Percentiles rank a stretch among this genome's conserved stretches.
phyloP scores from a whole-genome alignment of 2,113 vertebrate species.

The Pterocles gutturalis region DNA sequence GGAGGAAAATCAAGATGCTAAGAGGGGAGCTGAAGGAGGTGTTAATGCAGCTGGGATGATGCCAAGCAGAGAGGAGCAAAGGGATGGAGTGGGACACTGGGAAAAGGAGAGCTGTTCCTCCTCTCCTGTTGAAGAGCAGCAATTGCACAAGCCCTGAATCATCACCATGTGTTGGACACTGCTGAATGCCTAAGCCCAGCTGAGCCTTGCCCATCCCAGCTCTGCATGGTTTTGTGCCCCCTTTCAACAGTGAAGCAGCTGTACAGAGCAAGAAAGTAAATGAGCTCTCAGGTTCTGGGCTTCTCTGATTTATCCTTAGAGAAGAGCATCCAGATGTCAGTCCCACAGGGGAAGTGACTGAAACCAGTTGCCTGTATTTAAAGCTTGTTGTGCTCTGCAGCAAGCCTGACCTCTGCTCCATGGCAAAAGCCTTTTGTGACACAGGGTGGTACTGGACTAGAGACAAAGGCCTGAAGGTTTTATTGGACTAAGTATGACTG shows the following conservation, averaged over 20 bases:
- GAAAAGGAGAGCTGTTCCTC: not conserved
- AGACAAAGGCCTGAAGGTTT: slow-evolving; percentile 20
- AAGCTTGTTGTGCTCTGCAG: not conserved
- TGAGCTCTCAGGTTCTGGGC: not conserved
- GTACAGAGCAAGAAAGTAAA: not conserved
- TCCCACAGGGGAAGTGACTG: not conserved
- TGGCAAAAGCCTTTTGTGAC: not conserved
- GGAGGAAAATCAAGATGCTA: not conserved
- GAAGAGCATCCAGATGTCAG: not conserved
- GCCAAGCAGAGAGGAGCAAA: rapidly evolving
- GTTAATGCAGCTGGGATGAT: not conserved
- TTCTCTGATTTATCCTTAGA: not conserved
- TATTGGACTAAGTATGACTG: not conserved
- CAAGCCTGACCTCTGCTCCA: not conserved
- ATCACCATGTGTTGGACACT: not conserved
- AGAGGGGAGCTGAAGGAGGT: not conserved
- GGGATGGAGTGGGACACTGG: not conserved
- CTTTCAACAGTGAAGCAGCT: not conserved
- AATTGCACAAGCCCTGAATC: not conserved
- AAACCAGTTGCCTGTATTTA: not conserved
- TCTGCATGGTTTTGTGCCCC: not conserved
- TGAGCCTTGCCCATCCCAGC: not conserved
- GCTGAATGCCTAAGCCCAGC: not conserved
- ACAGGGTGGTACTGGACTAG: not conserved
- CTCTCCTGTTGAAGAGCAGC: not conserved